Base-by-base conservation (phyloP, 1,140 invertebrate genomes). In the Cotesia glomerata region DNA sequence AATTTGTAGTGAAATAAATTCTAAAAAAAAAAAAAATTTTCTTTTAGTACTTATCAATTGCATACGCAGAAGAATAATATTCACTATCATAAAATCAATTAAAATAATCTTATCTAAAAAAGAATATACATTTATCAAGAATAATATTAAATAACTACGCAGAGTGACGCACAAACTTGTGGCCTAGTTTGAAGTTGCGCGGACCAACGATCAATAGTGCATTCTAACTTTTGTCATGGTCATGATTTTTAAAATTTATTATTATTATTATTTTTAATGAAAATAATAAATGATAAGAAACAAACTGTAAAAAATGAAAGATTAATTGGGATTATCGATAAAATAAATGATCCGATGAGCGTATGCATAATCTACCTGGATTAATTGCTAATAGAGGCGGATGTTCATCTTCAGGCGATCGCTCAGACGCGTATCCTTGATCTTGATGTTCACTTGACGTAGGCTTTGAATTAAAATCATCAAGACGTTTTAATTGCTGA, bases 361-460 rank as follows among this genome's bases (percentile, higher is more conserved):
- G 26, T 26, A 26, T 26, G 26, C 26, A 26, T 16, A 67, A 71
- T 35, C 35, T 72, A 86, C 86, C 86, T 54, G 81, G 79, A 32
- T 81, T 82, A 13, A 79, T 69, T 5, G 91, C 91, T 34, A 91
- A 82, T 51, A 90, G 89, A 1, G 92, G 91, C 3, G 91, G 90
- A 84, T 91, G 91, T 79, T 93, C 92, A 61, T 93, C 92, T 82
- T 93, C 92, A 0, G 92, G 92, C 0, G 92, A 93, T n/a, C 92
- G 86, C 79, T 93, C 92, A 0, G 92, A 93, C 2, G 91, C 92
- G 81, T 94, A 93, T 49, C 93, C 93, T 79, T 93, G 92, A 84
- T 94, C 92, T 81, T 92, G 92, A 32, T 91, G 90, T 36, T 90
- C 84, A 13, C 82, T 88, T 65, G 70, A 75, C 8, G 74, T 73